Base-by-base conservation (phyloP, 2,113 vertebrate species). In the Rafetus swinhoei region DNA sequence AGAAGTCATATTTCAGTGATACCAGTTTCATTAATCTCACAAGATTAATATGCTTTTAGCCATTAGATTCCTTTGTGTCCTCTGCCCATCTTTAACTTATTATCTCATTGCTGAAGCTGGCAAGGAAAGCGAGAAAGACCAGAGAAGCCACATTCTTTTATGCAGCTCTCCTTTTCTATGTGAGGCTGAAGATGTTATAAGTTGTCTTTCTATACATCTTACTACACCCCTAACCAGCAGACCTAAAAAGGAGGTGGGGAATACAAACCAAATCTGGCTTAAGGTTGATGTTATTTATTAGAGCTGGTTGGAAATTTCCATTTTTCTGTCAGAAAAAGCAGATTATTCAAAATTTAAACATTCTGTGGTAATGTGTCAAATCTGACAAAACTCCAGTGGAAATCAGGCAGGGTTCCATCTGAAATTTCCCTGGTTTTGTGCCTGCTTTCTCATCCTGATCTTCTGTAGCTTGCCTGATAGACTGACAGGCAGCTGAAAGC, bases 201-300 rank as follows among this genome's bases (percentile, higher is more conserved):
- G 54, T 22, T 55, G 13, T 59, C 54, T 87, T 84, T 56, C 27
- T 65, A 9, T 53, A 10, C 9, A 14, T 55, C 6, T 65, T 79
- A 1, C 2, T 79, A 82, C 2, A 60, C 29, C 3, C 89, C 85
- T 79, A 83, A 86, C 18, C 4, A 77, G 27, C 8, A 59, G 52
- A 4, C 59, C 6, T 79, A 29, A 62, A 79, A 76, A 22, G 11
- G 85, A n/a, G 4, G 29, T 3, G 7, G 1, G 0, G 22, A 57
- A 89, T 35, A 69, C 3, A 82, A 18, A 54, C 13, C 9, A 56
- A 0, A 74, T 72, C 13, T 80, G 29, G 0, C 7, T 3, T 82
- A 45, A 32, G 65, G 24, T 2, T 57, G 8, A 54, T 89, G 60
- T 39, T 65, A 2, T 4, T 6, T 1, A 79, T 79, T 35, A 59